Conservation (phyloP, 1,140 invertebrate species). For the Fopius arisanus region DNA sequence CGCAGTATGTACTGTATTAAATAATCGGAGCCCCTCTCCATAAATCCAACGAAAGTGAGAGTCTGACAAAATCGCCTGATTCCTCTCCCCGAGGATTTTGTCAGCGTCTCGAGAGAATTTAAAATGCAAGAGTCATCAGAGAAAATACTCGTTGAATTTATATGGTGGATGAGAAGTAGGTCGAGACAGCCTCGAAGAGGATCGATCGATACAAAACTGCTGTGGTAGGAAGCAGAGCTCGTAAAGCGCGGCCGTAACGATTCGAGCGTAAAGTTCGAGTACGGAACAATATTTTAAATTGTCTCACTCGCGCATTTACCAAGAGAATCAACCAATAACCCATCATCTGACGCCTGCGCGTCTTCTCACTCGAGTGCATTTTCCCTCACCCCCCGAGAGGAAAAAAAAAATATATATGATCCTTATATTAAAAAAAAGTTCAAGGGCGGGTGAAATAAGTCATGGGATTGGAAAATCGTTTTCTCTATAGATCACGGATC, state of each 20-base stretch:
- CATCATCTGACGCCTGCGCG: background rate
- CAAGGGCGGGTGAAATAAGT: too few species aligned
- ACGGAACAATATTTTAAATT: background rate
- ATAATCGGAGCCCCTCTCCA: too few species aligned
- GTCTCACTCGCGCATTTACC: background rate
- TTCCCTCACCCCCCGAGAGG: background rate
- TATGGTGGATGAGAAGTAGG: slow-evolving; percentile 23
- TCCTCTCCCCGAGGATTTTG: background rate
- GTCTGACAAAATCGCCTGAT: background rate
- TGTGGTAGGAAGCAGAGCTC: slow-evolving; percentile 12
- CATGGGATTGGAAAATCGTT: too few species aligned
- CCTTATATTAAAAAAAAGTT: too few species aligned
- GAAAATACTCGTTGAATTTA: background rate
- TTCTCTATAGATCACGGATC: too few species aligned
- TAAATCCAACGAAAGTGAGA: background rate
- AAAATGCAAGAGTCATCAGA: slow-evolving; percentile 3
- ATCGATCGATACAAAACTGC: slow-evolving; percentile 19
- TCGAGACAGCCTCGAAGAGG: slow-evolving; percentile 5
- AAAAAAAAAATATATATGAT: background rate
- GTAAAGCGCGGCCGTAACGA: slow-evolving; percentile 15
- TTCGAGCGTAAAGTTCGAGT: background rate
- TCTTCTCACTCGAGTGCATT: background rate
- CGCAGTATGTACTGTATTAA: too few species aligned
- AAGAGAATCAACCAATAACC: too few species aligned
- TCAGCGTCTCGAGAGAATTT: background rate